phyloP scores from a whole-genome alignment of 2,888 invertebrate species.

The Drosophila nr. fundita region DNA sequence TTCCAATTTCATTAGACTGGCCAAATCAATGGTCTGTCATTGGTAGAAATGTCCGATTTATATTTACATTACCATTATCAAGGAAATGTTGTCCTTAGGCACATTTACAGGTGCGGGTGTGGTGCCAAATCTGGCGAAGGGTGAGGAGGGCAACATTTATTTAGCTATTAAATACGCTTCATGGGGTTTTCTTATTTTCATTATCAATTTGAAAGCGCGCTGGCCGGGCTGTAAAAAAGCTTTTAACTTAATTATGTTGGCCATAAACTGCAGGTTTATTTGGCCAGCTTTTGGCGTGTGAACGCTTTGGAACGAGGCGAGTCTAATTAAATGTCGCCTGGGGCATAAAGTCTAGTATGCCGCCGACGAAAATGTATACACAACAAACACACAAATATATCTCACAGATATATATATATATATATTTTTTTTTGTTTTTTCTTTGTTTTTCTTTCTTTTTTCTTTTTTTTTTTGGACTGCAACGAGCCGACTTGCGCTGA shows the following conservation, averaged over 20 bases:
- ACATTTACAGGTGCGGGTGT: constrained; percentile 49
- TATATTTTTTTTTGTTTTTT: neutral
- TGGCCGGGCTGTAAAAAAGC: constrained; percentile 70
- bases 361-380: constrained; percentile 27
- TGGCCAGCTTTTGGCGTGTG: constrained; percentile 68
- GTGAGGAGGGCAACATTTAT: constrained; percentile 58
- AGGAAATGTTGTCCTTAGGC: constrained; percentile 24
- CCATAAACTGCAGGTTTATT: constrained; percentile 80
- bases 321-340: constrained; percentile 78
- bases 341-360: constrained; percentile 49
- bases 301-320: constrained; percentile 54
- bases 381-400: constrained; percentile 18
- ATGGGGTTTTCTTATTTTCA: constrained; percentile 72
- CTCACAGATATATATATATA: constrained; percentile 24
- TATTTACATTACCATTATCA: constrained; percentile 33
- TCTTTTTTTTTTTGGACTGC: constrained; percentile 24
- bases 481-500: constrained; percentile 34
- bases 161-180: constrained; percentile 77
- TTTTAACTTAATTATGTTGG: constrained; percentile 80
- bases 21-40: constrained; percentile 59
- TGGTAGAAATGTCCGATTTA: constrained; percentile 47
- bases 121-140: constrained; percentile 42
- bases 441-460: neutral
- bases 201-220: constrained; percentile 74
- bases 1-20: constrained; percentile 45